phyloP scores from a whole-genome alignment of 2,888 invertebrate species.

The Synanthedon formicaeformis region DNA sequence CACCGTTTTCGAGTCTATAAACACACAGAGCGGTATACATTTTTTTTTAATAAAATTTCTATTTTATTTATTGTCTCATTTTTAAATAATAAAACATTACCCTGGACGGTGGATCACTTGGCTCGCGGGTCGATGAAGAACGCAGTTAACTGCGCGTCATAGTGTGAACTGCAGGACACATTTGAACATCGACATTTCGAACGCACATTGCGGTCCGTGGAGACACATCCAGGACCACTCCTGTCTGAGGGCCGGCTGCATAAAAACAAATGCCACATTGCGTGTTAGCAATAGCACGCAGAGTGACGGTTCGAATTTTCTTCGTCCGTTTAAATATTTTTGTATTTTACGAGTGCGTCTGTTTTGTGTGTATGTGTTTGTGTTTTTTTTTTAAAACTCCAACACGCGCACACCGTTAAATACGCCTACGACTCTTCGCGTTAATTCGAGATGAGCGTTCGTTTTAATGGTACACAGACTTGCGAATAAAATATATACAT shows the following conservation, averaged over 20 bases:
- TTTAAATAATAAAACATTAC: background rate
- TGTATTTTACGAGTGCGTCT: too few relatives aligned
- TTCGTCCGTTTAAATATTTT: background rate
- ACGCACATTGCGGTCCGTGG: background rate
- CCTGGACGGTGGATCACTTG: background rate
- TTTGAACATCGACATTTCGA: background rate
- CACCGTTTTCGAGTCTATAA: too few relatives aligned
- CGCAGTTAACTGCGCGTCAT: background rate
- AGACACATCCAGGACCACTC: constrained; percentile 1
- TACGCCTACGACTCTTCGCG: background rate
- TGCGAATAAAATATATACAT: background rate
- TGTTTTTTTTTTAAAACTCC: too few relatives aligned
- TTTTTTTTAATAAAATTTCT: too few relatives aligned
- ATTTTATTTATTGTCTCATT: too few relatives aligned
- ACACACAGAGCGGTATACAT: too few relatives aligned
- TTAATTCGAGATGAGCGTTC: background rate
- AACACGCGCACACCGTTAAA: too few relatives aligned
- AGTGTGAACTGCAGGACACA: background rate
- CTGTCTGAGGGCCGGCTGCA: background rate
- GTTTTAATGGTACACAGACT: background rate
- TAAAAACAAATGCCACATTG: background rate
- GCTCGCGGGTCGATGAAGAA: background rate
- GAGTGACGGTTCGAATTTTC: background rate
- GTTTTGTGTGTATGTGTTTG: too few relatives aligned
- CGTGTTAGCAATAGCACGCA: background rate